Base-by-base conservation (phyloP, 2,888 invertebrate species). In the Trachelus stipa region DNA sequence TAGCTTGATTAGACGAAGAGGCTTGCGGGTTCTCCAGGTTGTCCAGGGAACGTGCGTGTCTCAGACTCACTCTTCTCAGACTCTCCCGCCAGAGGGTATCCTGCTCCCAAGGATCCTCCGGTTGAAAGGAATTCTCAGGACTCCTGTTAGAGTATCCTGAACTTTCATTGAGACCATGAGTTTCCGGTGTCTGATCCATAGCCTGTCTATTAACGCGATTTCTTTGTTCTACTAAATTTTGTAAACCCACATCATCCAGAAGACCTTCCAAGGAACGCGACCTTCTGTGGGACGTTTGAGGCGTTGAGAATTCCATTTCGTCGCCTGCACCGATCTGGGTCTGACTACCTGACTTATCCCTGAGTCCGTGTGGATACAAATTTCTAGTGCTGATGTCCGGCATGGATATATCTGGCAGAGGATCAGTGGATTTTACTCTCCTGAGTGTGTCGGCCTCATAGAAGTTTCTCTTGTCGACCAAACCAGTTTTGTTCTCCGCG, bases 1-100 rank as follows among this genome's bases (percentile, higher is more conserved):
- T 9, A 76, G 73, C 23, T 89, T 4, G 83, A 77, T 75, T 74
- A 79, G 91, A 3, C 88, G 84, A 83, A 91, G 91, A n/a, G 91
- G 34, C 69, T 23, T 77, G 77, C 34, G 93, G 92, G 79, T 92
- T 92, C 86, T 97, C 97, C 77, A 97, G 93, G 91, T 97, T 96
- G 86, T 97, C 97, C 92, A 97, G 93, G 0, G 97, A 97, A 77
- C 96, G 93, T 0, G 97, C 96, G 88, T 97, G 97, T 68, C 96
- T 93, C 85, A 96, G 95, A 81, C 96, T 96, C 1, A 96, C 96
- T 81, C 95, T 93, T 80, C 97, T 93, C 75, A 97, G 92, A 87
- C 96, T 96, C 87, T 97, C 97, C 78, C 95, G 93, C 97, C 97
- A 97, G 40, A 96, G 92, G 11, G 94, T 92, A 91, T 97, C 97